Base-by-base conservation (phyloP, 1,140 invertebrate genomes). In the Hycleus phaleratus region DNA sequence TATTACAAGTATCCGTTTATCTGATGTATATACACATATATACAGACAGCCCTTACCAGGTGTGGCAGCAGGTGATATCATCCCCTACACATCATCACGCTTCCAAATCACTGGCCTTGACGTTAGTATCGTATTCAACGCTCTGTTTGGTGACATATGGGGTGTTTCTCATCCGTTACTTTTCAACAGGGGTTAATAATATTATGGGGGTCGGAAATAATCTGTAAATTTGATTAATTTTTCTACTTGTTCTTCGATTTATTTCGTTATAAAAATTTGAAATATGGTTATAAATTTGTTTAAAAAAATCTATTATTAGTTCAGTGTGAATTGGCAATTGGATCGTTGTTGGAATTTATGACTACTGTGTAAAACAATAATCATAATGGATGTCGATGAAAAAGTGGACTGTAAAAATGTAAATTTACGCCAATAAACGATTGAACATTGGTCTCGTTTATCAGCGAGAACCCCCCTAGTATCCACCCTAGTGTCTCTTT, bases 1-100 rank as follows among this genome's bases (percentile, higher is more conserved):
- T 39, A 55, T 55, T 55, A 55, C 52, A 24, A 38, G 44, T 46
- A 47, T 55, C 52, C 52, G 52, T 44, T 55, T 55, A 55, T 55
- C 52, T 55, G 52, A 46, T 55, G 45, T 46, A 38, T 18, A 18
- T 18, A 18, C 18, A 18, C 18, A 18, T 18, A 18, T 18, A 18
- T 18, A 18, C 18, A 18, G 18, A 18, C 18, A 18, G 18, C 49
- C 49, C 38, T 42, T 51, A 32, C 52, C 52, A 55, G 52, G 52
- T 55, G 52, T 55, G 42, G n/a, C 26, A 38, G 52, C 52, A 55
- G 52, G 52, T 55, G 52, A 55, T 51, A n/a, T 11, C 42, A 18
- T 18, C 38, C 18, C 38, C 26, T 49, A 48, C 10, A 38, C 11
- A 5, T 51, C 32, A 11, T 10, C 11, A 11, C 40, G 3, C 32